Base-by-base conservation (phyloP, 2,113 vertebrate genomes). In the Gallinago jamesoni region DNA sequence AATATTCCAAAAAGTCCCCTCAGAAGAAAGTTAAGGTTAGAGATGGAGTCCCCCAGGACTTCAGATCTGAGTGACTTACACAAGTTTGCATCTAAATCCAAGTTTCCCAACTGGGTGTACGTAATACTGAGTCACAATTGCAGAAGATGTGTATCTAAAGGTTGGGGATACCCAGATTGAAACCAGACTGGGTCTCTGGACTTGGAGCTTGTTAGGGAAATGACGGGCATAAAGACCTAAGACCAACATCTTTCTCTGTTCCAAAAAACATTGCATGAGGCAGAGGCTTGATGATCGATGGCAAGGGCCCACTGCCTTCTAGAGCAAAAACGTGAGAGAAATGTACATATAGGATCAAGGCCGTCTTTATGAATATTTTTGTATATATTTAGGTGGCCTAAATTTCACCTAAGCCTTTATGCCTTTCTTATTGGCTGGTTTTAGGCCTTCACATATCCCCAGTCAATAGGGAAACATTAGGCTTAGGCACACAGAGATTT, bases 401-500 rank as follows among this genome's bases (percentile, higher is more conserved):
- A 93, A 94, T 95, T 95, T 81, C 35, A 72, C 47, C 25, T 64
- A 91, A 89, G 39, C 35, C 77, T 87, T 87, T 68, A 28, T 79
- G 69, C 35, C 27, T 95, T 92, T 52, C 80, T 84, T 79, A 92
- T 60, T 94, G 84, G 66, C 73, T 95, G 35, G 35, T 89, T 96
- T 69, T 82, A 63, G 73, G 77, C 84, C 80, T 87, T 84, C 43
- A 78, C 24, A 48, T 53, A 84, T 84, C 73, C 43, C 48, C 47
- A 72, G 77, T 94, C 91, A 82, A 68, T 20, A 91, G 86, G 60
- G 48, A 91, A 94, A 84, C 64, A 84, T 87, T 52, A 91, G 22
- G 33, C 66, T 93, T 53, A 60, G 66, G 87, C 89, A 91, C 89
- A 92, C 75, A 75, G 89, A 91, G 73, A 87, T 94, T 96, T 89